These are phyloP conservation scores for Caenorhabditis inopinata DNA, from an alignment of 1,140 invertebrate genomes.

Conservation along the genomic window DNA sequence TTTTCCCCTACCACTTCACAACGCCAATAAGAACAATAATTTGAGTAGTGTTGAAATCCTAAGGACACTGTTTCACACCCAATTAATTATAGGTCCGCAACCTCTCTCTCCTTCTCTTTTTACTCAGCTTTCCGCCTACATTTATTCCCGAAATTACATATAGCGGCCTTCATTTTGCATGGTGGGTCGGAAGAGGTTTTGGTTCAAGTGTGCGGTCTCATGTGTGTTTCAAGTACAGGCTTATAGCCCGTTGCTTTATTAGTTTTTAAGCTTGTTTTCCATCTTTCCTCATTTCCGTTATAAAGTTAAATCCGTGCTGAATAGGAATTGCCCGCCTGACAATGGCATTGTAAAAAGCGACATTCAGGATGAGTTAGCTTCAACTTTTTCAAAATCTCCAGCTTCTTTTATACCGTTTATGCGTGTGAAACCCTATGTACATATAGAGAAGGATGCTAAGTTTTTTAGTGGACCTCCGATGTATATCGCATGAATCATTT, in stretches of 20 bases:
- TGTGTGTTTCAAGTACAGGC: slow-evolving; percentile 29
- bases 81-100: slow-evolving; percentile 34
- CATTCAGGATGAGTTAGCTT: slow-evolving; percentile 19
- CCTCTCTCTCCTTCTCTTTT: not conserved
- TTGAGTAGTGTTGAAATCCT: slow-evolving; percentile 1
- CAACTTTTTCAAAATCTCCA: not conserved
- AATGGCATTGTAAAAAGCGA: not conserved
- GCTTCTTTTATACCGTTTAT: not conserved
- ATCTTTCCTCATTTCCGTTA: not conserved
- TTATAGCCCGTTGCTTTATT: slow-evolving; percentile 19
- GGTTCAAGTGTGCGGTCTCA: slow-evolving; percentile 29
- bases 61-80: slow-evolving; percentile 19
- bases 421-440: slow-evolving; percentile 13
- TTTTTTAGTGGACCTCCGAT: slow-evolving; percentile 25
- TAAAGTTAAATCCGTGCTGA: too few relatives aligned
- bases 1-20: not conserved
- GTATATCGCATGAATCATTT: slow-evolving; percentile 33
- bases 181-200: not conserved
- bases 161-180: slow-evolving; percentile 18
- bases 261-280: slow-evolving; percentile 21
- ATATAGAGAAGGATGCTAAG: not conserved
- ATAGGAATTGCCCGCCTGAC: not conserved
- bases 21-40: not conserved
- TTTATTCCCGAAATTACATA: slow-evolving; percentile 30
- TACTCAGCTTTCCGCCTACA: slow-evolving; percentile 14